Percentiles rank a stretch among this genome's conserved stretches.
phyloP scores from a whole-genome alignment of 2,888 invertebrate genomes.

The Oligia latruncula region DNA sequence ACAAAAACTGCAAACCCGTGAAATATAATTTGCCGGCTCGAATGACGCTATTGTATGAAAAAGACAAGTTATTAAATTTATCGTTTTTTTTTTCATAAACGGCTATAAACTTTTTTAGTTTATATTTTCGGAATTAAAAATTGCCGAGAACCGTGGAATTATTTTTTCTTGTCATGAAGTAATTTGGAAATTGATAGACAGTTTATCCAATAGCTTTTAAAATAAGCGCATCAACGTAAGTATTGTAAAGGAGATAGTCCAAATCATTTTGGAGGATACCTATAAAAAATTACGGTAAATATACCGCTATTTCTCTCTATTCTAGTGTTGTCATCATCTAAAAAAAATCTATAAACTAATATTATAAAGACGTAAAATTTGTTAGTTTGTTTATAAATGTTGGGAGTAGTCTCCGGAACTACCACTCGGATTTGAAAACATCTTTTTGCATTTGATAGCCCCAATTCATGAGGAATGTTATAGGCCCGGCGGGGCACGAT shows the following conservation, averaged over 20 bases:
- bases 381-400: not conserved
- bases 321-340: conserved; percentile 1
- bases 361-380: not conserved
- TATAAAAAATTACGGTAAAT: conserved; percentile 11
- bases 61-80: conserved; percentile 51
- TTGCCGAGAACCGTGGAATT: conserved; percentile 33
- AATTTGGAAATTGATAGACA: conserved; percentile 23
- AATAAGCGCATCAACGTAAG: not conserved
- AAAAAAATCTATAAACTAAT: not conserved
- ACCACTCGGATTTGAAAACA: not conserved
- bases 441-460: not conserved
- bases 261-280: not conserved
- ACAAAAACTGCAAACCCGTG: conserved; percentile 63
- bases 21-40: conserved; percentile 65
- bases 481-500: not conserved
- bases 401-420: not conserved
- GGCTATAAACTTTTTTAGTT: conserved; percentile 35
- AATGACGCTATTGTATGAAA: conserved; percentile 56
- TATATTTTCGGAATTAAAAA: conserved; percentile 40
- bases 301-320: not conserved
- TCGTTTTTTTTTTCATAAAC: conserved; percentile 36
- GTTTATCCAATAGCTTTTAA: conserved; percentile 24
- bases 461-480: not conserved
- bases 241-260: not conserved
- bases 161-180: conserved; percentile 23